Conservation (phyloP, 2,888 invertebrate genomes). For the Tridacna gigas region DNA sequence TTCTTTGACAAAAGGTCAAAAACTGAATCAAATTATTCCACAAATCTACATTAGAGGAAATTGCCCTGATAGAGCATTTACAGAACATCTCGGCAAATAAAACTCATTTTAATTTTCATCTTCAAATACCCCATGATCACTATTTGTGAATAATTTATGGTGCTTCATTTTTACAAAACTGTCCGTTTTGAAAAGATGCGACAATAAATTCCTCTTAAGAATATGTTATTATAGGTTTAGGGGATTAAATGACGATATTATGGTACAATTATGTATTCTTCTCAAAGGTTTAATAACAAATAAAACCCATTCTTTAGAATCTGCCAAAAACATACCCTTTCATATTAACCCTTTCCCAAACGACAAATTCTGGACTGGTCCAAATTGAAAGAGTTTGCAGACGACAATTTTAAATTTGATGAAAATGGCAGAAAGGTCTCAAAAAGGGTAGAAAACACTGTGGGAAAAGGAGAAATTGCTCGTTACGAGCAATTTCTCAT, state of each 20-base stretch:
- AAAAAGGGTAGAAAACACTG: not conserved
- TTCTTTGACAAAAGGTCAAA: not conserved
- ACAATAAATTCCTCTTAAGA: conserved; percentile 51
- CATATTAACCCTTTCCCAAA: conserved; percentile 17
- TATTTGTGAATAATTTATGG: conserved; percentile 57
- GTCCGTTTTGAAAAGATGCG: conserved; percentile 44
- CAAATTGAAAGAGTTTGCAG: no score
- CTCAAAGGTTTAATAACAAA: conserved; percentile 44
- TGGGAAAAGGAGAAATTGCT: not conserved
- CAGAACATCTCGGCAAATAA: conserved; percentile 27
- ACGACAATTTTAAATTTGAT: no score
- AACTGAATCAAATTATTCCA: conserved; percentile 15
- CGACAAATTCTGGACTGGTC: no score
- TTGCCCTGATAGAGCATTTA: conserved; percentile 11
- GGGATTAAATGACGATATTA: conserved; percentile 41
- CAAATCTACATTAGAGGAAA: conserved; percentile 11
- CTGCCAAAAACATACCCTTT: conserved; percentile 46
- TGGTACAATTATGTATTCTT: conserved; percentile 50
- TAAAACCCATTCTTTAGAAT: conserved; percentile 47
- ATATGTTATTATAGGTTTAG: conserved; percentile 48
- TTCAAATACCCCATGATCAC: conserved; percentile 46
- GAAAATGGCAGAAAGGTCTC: not conserved
- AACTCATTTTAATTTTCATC: conserved; percentile 42
- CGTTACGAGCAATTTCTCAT: not conserved
- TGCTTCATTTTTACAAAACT: conserved; percentile 31